Evolutionary conservation across 1,140 invertebrate genomes (phyloP), one percentile per base, ranked within the genome.

Genomic region (Drosophila lacteicornis): DNA sequence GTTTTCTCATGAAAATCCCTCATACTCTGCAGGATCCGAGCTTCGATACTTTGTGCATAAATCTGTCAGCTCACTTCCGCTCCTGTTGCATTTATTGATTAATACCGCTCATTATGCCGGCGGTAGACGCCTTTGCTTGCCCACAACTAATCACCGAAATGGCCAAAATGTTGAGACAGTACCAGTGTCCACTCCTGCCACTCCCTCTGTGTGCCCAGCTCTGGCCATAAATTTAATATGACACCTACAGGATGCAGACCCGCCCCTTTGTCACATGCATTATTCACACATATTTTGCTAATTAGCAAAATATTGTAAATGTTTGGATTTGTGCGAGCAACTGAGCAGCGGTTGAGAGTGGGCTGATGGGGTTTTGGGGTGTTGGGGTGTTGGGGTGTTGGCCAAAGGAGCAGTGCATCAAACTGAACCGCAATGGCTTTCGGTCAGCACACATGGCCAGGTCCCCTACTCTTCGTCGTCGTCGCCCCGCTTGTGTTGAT

Each of bases 221-320:
- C 53, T 68, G 62, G 80, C 66, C 85, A 88, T 88, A 90, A 88
- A 88, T 88, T 88, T 79, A 75, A 88, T 90, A 84, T 84, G 84
- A 88, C 84, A 88, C 84, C 80, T 79, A 63, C 69, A 50, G 63
- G 66, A 68, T 68, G 60, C 47, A 60, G 27, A 38, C 46, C 46
- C 25, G 7, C 19, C 69, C n/a, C 47, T 19, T 50, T 58, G 70
- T 53, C 78, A 67, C 61, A 79, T 88, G 87, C 85, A 88, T 88
- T 88, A 88, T 88, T 88, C 85, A 88, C 85, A 85, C 85, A 79
- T 85, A 90, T 88, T 84, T 78, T 79, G 85, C 85, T 88, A 88
- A 88, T 88, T 88, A 88, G 85, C 86, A 88, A 88, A 88, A 88
- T 88, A 88, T 88, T 90, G 85, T 91, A 88, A 90, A 90, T 90